Evolutionary conservation across 2,888 invertebrate genomes (phyloP).

Genomic region (Neoaliturus tenellus): DNA sequence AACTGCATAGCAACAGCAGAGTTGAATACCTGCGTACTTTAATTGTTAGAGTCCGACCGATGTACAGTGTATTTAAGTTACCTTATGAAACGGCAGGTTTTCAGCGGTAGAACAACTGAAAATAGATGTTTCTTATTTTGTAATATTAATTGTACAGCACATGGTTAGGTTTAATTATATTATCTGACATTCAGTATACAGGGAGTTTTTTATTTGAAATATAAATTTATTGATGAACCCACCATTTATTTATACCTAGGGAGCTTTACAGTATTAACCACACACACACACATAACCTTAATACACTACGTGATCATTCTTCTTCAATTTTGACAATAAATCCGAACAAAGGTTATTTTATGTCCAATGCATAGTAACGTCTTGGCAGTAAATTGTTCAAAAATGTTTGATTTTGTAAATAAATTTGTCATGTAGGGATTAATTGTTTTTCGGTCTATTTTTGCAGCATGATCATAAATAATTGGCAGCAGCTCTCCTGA

Average conservation of each 20-base stretch:
- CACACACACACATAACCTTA: too few relatives aligned
- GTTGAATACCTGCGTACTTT: neutral
- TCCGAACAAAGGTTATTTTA: too few relatives aligned
- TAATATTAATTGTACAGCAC: neutral
- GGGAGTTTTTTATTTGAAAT: neutral
- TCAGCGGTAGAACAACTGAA: neutral
- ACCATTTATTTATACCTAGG: neutral
- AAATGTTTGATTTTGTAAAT: too few relatives aligned
- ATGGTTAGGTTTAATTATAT: neutral
- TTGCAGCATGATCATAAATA: too few relatives aligned
- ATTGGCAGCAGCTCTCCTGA: too few relatives aligned
- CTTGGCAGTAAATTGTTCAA: too few relatives aligned
- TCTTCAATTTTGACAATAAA: too few relatives aligned
- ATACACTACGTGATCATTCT: too few relatives aligned
- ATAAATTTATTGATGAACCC: neutral
- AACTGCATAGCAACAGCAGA: neutral
- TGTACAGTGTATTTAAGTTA: conserved; percentile 19
- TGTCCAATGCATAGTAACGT: too few relatives aligned
- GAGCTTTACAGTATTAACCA: neutral
- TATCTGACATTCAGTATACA: neutral
- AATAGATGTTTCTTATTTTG: neutral
- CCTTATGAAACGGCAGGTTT: neutral
- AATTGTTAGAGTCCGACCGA: neutral
- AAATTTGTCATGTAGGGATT: too few relatives aligned
- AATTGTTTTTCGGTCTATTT: too few relatives aligned